phyloP scores from a whole-genome alignment of 2,888 invertebrate species.

The Synanthedon myopaeformis region DNA sequence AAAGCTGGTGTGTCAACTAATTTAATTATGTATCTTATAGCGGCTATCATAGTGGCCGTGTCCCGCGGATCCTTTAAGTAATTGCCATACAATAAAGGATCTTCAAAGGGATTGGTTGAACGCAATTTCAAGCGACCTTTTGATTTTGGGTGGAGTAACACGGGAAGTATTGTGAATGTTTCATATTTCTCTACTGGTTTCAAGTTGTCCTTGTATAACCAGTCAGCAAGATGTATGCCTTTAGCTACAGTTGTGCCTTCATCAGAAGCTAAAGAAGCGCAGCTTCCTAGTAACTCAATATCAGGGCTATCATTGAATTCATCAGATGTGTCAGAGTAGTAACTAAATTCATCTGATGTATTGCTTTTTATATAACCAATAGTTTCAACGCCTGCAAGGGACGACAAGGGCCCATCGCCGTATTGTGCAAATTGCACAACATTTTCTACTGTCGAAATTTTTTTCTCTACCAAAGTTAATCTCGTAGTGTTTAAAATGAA shows the following conservation, averaged over 20 bases:
- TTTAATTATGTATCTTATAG: conserved; percentile 65
- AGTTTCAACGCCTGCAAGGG: conserved; percentile 69
- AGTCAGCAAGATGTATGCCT: conserved; percentile 45
- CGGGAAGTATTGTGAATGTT: conserved; percentile 62
- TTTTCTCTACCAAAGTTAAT: conserved; percentile 32
- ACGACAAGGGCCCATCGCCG: conserved; percentile 66
- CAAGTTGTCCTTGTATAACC: conserved; percentile 49
- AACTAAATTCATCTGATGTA: conserved; percentile 53
- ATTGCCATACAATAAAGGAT: conserved; percentile 78
- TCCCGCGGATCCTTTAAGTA: conserved; percentile 76
- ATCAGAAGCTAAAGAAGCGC: conserved; percentile 69
- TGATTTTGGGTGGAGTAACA: conserved; percentile 74
- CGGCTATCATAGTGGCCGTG: conserved; percentile 69
- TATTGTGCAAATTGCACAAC: conserved; percentile 40
- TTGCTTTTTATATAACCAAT: conserved; percentile 72
- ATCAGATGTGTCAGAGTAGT: conserved; percentile 7
- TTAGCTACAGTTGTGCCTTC: conserved; percentile 53
- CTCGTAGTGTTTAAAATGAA: conserved; percentile 63
- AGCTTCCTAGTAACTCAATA: conserved; percentile 72
- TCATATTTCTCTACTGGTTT: conserved; percentile 49
- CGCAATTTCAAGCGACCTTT: conserved; percentile 74
- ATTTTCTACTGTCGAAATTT: conserved; percentile 32
- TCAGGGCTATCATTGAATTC: conserved; percentile 71
- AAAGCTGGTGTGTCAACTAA: conserved; percentile 70
- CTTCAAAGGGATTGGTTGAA: conserved; percentile 73